Evolutionary conservation across 1,140 invertebrate genomes (phyloP), one percentile per base, ranked within the genome.

Genomic region (Listronotus oregonensis): DNA sequence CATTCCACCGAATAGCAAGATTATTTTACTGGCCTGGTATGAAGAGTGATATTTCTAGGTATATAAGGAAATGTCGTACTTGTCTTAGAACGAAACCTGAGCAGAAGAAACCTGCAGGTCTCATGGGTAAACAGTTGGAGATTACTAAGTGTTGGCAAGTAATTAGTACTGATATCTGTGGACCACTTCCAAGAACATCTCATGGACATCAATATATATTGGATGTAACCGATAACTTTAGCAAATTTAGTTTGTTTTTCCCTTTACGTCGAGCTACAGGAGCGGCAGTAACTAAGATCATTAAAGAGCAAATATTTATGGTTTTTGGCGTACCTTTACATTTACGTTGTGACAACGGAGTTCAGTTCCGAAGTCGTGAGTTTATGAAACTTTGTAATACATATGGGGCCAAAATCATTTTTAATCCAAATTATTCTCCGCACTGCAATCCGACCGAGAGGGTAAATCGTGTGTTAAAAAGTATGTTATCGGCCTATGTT

Each of bases 21-120:
- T 6, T n/a, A 1, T 79, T 71, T 49, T n/a, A n/a, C n/a, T 79
- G 75, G 75, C 72, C 73, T 0, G 56, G 61, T 1, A 74, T 76
- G 40, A 42, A 47, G 18, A 47, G 44, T 14, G 44, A 47, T 47
- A 21, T 47, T 6, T 15, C 44, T 17, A 15, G n/a, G 10, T 47
- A 47, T 17, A 15, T 47, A 3, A 12, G 44, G 11, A 47, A 10
- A 47, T 47, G 44, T 47, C 14, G 12, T 3, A 47, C 2, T 17
- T 47, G 44, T 47, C 44, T 47, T 15, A 12, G 18, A 9, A 47
- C 15, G 11, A 47, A 21, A 47, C 18, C 18, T 14, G 44, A 47
- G 9, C 44, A 47, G 44, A 47, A 21, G 15, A 12, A 9, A 21
- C 44, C 44, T 15, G 44, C 21, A 3, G 21, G 21, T 27, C n/a